Conservation (phyloP, 2,888 invertebrate species). For the Tachina grossa region DNA sequence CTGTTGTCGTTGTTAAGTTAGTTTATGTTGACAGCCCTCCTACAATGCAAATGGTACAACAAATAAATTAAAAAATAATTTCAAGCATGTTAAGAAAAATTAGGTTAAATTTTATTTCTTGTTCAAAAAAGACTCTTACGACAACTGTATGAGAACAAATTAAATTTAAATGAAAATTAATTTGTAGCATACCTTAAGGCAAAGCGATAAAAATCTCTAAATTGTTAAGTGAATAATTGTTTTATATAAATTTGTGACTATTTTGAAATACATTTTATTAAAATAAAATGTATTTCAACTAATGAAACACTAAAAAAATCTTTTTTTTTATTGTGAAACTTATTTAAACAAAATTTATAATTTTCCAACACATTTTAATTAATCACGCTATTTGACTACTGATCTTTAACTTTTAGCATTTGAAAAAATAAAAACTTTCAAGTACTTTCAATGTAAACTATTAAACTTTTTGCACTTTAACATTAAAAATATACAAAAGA, state of each 20-base stretch:
- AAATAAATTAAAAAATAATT: slow-evolving; percentile 60
- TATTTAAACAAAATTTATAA: too few species aligned
- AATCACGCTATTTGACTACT: too few species aligned
- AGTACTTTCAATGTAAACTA: too few species aligned
- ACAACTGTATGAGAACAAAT: slow-evolving; percentile 18
- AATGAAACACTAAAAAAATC: too few species aligned
- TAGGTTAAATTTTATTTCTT: slow-evolving; percentile 52
- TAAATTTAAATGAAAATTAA: slow-evolving; percentile 33
- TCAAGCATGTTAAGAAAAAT: slow-evolving; percentile 48
- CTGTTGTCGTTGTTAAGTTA: slow-evolving; percentile 42
- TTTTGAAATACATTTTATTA: too few species aligned
- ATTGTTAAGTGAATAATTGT: neutral
- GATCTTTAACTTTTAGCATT: too few species aligned
- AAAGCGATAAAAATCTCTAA: neutral
- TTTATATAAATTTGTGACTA: neutral
- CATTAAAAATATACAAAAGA: neutral
- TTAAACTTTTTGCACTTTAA: too few species aligned
- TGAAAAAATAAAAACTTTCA: too few species aligned
- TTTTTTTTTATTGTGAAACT: too few species aligned
- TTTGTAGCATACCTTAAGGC: neutral
- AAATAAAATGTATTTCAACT: too few species aligned
- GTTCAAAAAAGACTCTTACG: neutral
- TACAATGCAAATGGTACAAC: slow-evolving; percentile 60
- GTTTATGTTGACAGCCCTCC: slow-evolving; percentile 61
- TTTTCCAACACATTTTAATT: too few species aligned